Evolutionary conservation across 2,888 invertebrate genomes (phyloP).

Genomic region (Rhagonycha fulva): DNA sequence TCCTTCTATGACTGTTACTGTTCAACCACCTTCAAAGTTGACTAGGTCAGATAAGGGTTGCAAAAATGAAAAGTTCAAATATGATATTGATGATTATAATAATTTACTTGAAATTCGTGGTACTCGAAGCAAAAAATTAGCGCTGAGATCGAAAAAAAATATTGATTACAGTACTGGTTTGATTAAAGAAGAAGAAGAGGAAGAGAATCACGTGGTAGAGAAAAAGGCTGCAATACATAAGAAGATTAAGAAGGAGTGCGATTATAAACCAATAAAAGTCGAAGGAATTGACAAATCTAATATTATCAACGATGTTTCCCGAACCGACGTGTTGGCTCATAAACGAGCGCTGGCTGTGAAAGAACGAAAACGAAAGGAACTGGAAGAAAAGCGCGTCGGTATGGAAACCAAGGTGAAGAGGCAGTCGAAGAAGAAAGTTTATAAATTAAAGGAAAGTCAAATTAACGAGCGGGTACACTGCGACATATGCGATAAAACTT

Average conservation of each 20-base stretch:
- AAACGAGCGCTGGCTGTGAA: constrained; percentile 1
- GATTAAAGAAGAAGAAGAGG: not conserved
- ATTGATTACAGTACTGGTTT: not conserved
- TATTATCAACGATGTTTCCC: constrained; percentile 4
- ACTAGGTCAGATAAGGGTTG: not conserved
- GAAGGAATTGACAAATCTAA: constrained; percentile 13
- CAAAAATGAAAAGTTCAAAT: not conserved
- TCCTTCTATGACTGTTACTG: constrained; percentile 25
- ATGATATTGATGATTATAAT: constrained; percentile 10
- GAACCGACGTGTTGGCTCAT: not conserved
- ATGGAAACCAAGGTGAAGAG: not conserved
- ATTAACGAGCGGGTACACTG: constrained; percentile 25
- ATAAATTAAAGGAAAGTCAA: not conserved
- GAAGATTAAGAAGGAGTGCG: constrained; percentile 2
- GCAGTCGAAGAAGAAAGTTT: constrained; percentile 2
- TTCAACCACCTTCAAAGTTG: constrained; percentile 6
- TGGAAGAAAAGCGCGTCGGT: not conserved
- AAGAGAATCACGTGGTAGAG: not conserved
- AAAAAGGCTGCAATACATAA: not conserved
- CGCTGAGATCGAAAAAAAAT: not conserved
- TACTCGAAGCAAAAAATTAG: not conserved
- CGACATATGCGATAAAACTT: constrained; percentile 29
- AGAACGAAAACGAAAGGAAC: constrained; percentile 5
- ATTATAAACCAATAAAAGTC: not conserved
- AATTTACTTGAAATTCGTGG: constrained; percentile 6